Conservation (phyloP, 2,888 invertebrate species). For the Meloe dianella region DNA sequence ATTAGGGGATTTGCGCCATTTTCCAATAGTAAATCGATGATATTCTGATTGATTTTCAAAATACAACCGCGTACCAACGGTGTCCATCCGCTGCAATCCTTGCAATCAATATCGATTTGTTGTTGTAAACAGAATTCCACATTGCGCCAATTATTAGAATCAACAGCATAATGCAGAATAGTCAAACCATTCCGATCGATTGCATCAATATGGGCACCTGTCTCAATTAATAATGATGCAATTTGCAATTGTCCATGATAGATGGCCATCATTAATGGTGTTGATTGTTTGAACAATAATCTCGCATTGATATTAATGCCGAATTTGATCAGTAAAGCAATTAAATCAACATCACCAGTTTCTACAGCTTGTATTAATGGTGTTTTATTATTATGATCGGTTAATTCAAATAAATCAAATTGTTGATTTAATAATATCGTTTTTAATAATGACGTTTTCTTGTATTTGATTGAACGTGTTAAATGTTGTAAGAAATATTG, state of each 20-base stretch:
- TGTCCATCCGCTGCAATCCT: slow-evolving; percentile 62
- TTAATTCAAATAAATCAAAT: neutral
- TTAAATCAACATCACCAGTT: slow-evolving; percentile 57
- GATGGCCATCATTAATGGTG: slow-evolving; percentile 61
- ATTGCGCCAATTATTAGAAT: slow-evolving; percentile 53
- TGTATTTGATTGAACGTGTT: neutral
- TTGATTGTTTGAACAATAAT: slow-evolving; percentile 54
- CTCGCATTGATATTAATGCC: slow-evolving; percentile 60
- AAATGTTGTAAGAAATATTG: slow-evolving; percentile 3
- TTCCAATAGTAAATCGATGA: slow-evolving; percentile 58
- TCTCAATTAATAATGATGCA: slow-evolving; percentile 57
- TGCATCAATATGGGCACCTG: slow-evolving; percentile 55
- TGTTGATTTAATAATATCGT: neutral
- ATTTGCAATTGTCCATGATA: slow-evolving; percentile 50
- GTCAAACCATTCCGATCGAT: slow-evolving; percentile 60
- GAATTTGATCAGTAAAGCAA: slow-evolving; percentile 56
- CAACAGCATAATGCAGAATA: slow-evolving; percentile 62
- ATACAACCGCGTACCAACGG: slow-evolving; percentile 61
- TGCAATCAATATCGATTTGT: slow-evolving; percentile 52
- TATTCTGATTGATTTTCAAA: slow-evolving; percentile 55
- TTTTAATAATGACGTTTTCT: neutral
- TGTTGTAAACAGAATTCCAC: slow-evolving; percentile 51
- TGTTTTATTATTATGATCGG: slow-evolving; percentile 3
- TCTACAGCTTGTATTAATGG: slow-evolving; percentile 56
- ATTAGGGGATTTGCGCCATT: slow-evolving; percentile 57